These are phyloP conservation scores for Salvelinus fontinalis DNA, from an alignment of 2,113 vertebrate species.

Conservation along the genomic window DNA sequence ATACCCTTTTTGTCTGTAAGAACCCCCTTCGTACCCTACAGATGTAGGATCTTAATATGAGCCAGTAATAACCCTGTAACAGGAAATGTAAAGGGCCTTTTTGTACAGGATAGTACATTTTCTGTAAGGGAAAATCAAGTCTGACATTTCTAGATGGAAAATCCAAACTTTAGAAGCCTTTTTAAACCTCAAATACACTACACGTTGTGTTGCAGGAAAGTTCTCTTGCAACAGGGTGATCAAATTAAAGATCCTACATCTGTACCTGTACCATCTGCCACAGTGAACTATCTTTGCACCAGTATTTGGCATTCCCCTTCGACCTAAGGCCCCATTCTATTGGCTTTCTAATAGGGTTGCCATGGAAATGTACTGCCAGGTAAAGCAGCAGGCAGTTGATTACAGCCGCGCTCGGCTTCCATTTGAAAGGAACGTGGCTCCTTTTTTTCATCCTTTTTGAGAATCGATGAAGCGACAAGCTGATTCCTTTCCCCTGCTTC, in stretches of 20 bases:
- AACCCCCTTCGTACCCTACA: neutral
- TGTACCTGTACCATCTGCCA: neutral
- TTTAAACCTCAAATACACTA: no score
- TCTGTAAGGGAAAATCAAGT: no score
- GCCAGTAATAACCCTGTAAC: no score
- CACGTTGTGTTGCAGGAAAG: no score
- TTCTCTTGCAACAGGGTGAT: no score
- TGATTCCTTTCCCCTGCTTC: neutral
- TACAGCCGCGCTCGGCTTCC: neutral
- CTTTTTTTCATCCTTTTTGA: conserved; percentile 1
- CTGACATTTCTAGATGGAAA: no score
- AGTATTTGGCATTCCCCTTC: neutral
- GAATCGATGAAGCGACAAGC: conserved; percentile 1
- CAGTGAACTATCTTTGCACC: neutral
- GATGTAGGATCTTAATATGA: no score
- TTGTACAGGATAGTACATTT: no score
- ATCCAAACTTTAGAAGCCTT: no score
- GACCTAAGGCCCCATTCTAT: neutral
- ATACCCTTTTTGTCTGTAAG: no score
- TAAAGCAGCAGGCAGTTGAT: neutral
- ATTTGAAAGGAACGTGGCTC: neutral
- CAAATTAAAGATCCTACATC: no score
- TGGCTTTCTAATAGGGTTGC: neutral
- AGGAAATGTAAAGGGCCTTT: no score
- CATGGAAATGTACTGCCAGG: neutral